Evolutionary conservation across 35 echinoderm and acorn worm genomes (phyloP).

Genomic region (Patiria miniata): DNA sequence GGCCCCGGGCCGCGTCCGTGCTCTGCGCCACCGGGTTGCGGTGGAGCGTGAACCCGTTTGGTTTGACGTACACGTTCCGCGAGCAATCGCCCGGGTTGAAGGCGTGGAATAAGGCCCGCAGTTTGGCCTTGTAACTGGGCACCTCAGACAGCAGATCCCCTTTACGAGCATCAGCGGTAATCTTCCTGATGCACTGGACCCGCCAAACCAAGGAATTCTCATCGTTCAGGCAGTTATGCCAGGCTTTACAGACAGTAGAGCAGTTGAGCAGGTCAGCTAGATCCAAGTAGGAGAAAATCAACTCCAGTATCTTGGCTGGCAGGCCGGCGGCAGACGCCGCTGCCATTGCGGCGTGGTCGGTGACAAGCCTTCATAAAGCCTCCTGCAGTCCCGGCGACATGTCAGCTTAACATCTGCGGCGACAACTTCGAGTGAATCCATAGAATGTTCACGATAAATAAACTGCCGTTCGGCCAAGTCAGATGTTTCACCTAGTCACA

Average conservation of each 20-base stretch:
- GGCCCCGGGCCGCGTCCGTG: constrained; percentile 93
- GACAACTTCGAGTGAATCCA: constrained; percentile 2
- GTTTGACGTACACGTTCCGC: constrained; percentile 88
- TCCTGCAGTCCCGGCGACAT: constrained; percentile 5
- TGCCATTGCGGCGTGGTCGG: constrained; percentile 8
- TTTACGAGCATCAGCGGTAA: constrained; percentile 82
- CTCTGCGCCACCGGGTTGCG: constrained; percentile 99
- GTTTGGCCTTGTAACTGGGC: constrained; percentile 90
- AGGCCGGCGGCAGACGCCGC: constrained; percentile 72
- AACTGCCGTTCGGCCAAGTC: neutral
- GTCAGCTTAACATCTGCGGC: constrained; percentile 5
- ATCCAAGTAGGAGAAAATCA: constrained; percentile 92
- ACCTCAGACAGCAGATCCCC: constrained; percentile 86
- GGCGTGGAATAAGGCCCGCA: constrained; percentile 88
- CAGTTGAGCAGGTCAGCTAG: constrained; percentile 85
- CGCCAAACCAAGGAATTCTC: constrained; percentile 91
- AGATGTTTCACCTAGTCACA: too few relatives aligned
- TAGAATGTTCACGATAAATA: constrained; percentile 14
- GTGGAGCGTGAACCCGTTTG: constrained; percentile 93
- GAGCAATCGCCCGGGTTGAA: constrained; percentile 97
- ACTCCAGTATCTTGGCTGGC: constrained; percentile 77
- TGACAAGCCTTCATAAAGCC: constrained; percentile 25
- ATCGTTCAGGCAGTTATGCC: constrained; percentile 95
- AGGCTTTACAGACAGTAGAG: constrained; percentile 86
- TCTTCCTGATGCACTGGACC: constrained; percentile 84